These are phyloP conservation scores for Sycophila sp. DNA, from an alignment of 1,140 invertebrate genomes.

Conservation along the genomic window DNA sequence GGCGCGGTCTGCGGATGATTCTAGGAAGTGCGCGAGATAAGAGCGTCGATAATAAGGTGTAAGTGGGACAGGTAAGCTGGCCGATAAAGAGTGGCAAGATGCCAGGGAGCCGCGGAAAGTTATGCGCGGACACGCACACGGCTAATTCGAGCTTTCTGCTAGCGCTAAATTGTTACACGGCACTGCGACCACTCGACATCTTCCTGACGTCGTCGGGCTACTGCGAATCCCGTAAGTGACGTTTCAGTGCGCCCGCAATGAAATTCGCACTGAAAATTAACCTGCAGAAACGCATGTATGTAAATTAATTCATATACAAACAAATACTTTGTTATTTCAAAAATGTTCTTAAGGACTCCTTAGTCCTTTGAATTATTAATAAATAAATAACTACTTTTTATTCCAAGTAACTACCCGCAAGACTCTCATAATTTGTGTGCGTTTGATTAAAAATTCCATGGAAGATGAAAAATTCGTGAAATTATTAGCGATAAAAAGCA, in stretches of 20 bases:
- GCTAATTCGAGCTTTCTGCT: slow-evolving; percentile 44
- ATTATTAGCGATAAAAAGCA: no score
- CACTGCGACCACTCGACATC: slow-evolving; percentile 27
- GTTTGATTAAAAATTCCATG: no score
- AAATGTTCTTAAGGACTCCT: no score
- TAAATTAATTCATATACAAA: no score
- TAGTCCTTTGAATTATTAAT: no score
- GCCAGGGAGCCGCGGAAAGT: slow-evolving; percentile 54
- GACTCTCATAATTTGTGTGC: no score
- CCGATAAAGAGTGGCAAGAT: slow-evolving; percentile 51
- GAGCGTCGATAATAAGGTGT: slow-evolving; percentile 57
- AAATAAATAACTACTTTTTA: no score
- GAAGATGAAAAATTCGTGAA: no score
- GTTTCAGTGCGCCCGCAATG: slow-evolving; percentile 11
- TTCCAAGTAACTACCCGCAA: no score
- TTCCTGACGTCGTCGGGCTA: slow-evolving; percentile 32
- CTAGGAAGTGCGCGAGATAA: slow-evolving; percentile 54
- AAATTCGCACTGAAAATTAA: no score
- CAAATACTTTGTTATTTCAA: no score
- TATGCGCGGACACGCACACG: slow-evolving; percentile 61
- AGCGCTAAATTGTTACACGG: slow-evolving; percentile 39
- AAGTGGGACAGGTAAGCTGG: slow-evolving; percentile 62
- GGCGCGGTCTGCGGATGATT: slow-evolving; percentile 32
- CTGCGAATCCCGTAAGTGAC: slow-evolving; percentile 9
- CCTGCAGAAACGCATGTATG: no score